Conservation (phyloP, 2,113 vertebrate species). For the Megaleporinus macrocephalus region DNA sequence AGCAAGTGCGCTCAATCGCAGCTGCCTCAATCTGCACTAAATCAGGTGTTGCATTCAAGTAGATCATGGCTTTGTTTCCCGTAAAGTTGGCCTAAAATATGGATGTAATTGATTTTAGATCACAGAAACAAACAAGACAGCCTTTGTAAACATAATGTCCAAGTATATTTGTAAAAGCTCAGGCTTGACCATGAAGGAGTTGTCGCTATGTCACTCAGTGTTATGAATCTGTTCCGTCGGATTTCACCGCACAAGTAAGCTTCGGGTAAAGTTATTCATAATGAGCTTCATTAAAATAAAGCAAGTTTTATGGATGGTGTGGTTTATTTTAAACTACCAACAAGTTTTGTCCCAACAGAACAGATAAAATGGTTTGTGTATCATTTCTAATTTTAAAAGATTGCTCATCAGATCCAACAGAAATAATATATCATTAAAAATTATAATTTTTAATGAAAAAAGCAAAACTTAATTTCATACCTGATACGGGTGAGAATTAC, state of each 20-base stretch:
- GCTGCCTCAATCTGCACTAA: neutral
- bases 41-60: neutral
- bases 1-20: neutral
- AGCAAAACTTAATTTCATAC: too few relatives aligned
- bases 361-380: too few relatives aligned
- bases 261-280: constrained; percentile 13
- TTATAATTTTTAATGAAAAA: too few relatives aligned
- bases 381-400: too few relatives aligned
- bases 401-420: too few relatives aligned
- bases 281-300: constrained; percentile 53
- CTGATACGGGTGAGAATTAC: too few relatives aligned
- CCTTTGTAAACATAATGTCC: neutral
- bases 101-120: neutral
- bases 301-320: constrained; percentile 28
- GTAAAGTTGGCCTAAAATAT: neutral
- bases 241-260: constrained; percentile 26
- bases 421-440: too few relatives aligned
- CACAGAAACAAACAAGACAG: too few relatives aligned
- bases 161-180: neutral
- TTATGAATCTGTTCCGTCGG: constrained; percentile 24
- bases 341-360: neutral
- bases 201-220: constrained; percentile 10
- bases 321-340: constrained; percentile 21
- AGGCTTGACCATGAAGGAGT: neutral
- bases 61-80: neutral